These are phyloP conservation scores for Zaprionus obscuricornis DNA, from an alignment of 2,888 invertebrate genomes.

Conservation along the genomic window DNA sequence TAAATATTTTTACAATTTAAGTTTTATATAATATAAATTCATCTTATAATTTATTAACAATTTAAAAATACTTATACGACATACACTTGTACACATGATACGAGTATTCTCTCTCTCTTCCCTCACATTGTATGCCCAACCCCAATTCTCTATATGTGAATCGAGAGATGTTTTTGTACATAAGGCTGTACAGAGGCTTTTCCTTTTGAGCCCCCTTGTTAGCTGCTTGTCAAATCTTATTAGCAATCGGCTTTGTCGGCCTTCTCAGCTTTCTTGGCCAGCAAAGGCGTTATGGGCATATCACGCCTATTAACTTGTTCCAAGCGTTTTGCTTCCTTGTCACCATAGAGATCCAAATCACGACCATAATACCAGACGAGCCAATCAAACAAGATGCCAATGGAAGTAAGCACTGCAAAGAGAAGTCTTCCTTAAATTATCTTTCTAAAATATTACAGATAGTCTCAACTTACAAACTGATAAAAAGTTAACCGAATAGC, in stretches of 20 bases:
- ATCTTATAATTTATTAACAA: constrained; percentile 35
- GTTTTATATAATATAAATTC: constrained; percentile 44
- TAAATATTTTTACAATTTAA: too few relatives aligned
- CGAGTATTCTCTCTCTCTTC: constrained; percentile 4
- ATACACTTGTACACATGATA: background rate
- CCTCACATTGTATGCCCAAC: too few relatives aligned
- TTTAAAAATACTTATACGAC: constrained; percentile 22
- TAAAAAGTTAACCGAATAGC: constrained; percentile 85
- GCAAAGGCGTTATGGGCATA: constrained; percentile 76
- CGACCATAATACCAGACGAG: constrained; percentile 86
- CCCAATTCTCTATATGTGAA: constrained; percentile 24
- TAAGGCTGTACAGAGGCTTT: constrained; percentile 33
- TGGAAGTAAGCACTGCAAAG: constrained; percentile 84
- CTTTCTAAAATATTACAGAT: background rate
- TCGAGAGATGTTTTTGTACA: constrained; percentile 59
- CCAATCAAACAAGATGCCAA: constrained; percentile 86
- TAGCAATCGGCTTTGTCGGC: constrained; percentile 35
- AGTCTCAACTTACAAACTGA: constrained; percentile 84
- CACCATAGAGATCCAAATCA: constrained; percentile 86
- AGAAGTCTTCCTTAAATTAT: background rate
- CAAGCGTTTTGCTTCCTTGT: constrained; percentile 73
- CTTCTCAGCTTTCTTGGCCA: constrained; percentile 56
- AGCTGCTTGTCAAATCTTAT: background rate
- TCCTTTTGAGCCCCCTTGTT: constrained; percentile 1
- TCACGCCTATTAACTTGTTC: constrained; percentile 61